phyloP scores from a whole-genome alignment of 1,140 invertebrate species.

The Drosophila ficusphila region DNA sequence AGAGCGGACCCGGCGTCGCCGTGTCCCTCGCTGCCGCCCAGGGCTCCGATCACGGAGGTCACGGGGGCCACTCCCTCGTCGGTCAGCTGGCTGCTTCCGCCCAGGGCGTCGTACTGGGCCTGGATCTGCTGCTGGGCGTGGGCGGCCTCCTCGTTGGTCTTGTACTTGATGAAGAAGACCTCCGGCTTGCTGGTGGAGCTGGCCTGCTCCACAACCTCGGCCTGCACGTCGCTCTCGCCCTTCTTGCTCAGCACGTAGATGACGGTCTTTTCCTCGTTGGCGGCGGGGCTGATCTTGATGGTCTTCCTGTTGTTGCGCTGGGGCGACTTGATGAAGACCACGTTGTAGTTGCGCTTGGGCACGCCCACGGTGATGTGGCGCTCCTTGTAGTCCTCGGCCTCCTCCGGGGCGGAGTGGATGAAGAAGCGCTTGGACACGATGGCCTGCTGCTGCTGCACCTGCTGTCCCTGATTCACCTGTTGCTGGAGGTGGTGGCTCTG shows the following conservation, averaged over 20 bases:
- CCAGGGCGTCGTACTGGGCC: conserved; percentile 80
- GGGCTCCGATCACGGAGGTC: conserved; percentile 78
- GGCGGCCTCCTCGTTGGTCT: conserved; percentile 87
- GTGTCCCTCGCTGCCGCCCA: conserved; percentile 58
- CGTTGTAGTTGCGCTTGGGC: conserved; percentile 93
- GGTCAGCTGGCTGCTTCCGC: conserved; percentile 77
- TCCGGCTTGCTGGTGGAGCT: conserved; percentile 89
- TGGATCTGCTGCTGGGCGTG: conserved; percentile 83
- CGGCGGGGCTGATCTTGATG: conserved; percentile 86
- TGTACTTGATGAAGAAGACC: conserved; percentile 91
- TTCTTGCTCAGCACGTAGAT: conserved; percentile 94
- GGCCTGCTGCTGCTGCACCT: conserved; percentile 82
- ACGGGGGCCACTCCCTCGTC: conserved; percentile 81
- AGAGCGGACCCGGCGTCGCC: conserved; percentile 22
- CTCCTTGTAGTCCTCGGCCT: conserved; percentile 76
- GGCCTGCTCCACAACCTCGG: conserved; percentile 70
- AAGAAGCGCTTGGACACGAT: conserved; percentile 85
- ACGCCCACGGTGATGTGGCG: conserved; percentile 84
- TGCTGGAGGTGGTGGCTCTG: conserved; percentile 47
- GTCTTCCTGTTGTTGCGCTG: conserved; percentile 88
- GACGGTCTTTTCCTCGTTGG: conserved; percentile 93
- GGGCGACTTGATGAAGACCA: conserved; percentile 94
- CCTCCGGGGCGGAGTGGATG: conserved; percentile 82
- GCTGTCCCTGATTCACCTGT: conserved; percentile 40
- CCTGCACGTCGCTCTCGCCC: conserved; percentile 74